Percentiles rank a stretch among this genome's conserved stretches.
Conservation (phyloP, 2,888 invertebrate genomes). For the Dryobota labecula region DNA sequence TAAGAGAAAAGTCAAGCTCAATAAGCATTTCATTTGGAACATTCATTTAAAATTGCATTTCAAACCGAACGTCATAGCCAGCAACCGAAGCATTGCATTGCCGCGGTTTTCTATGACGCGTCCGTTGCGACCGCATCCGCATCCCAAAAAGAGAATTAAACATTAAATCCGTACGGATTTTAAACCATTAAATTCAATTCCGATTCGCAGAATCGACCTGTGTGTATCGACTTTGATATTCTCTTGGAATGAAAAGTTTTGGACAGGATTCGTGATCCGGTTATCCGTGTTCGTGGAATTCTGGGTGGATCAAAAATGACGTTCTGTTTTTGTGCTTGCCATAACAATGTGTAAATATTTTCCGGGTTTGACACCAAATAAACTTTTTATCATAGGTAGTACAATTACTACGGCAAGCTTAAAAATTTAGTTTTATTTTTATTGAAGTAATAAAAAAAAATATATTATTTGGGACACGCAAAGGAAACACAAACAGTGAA, state of each 20-base stretch:
- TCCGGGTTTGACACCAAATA: background rate
- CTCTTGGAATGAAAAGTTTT: conserved; percentile 34
- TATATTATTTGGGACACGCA: background rate
- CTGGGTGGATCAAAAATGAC: conserved; percentile 20
- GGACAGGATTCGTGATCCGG: conserved; percentile 33
- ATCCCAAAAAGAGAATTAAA: conserved; percentile 58
- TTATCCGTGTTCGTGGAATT: conserved; percentile 32
- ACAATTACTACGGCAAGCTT: background rate
- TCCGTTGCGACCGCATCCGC: conserved; percentile 59
- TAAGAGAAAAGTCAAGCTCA: background rate
- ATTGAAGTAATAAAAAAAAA: background rate
- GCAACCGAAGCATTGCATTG: conserved; percentile 53
- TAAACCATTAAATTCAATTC: conserved; percentile 41
- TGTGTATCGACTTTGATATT: conserved; percentile 25
- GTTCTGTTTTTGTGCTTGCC: conserved; percentile 13
- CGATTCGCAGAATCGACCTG: conserved; percentile 30
- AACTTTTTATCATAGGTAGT: background rate
- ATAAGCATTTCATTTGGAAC: conserved; percentile 28
- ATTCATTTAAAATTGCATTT: conserved; percentile 51
- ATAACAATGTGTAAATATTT: conserved; percentile 31
- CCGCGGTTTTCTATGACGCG: conserved; percentile 66
- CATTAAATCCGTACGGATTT: conserved; percentile 49
- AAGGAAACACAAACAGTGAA: background rate
- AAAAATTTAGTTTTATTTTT: background rate
- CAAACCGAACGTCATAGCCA: conserved; percentile 62